These are phyloP conservation scores for Mythimna lalbum DNA, from an alignment of 2,888 invertebrate genomes.

Conservation along the genomic window DNA sequence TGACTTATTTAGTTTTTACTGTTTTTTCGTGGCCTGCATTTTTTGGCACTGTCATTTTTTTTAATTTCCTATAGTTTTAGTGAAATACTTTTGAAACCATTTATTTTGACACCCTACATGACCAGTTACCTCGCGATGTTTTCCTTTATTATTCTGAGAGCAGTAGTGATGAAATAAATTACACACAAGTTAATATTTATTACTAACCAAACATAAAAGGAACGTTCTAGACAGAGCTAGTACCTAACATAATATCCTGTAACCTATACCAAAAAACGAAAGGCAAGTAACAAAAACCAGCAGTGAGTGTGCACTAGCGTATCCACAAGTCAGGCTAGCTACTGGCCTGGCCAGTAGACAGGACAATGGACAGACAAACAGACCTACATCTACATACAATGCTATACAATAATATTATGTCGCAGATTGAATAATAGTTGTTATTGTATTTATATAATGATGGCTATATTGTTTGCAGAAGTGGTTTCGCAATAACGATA, in stretches of 20 bases:
- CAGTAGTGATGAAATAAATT: no score
- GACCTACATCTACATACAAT: conserved; percentile 54
- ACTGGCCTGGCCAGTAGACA: conserved; percentile 45
- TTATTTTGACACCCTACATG: no score
- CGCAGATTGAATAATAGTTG: conserved; percentile 44
- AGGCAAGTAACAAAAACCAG: conserved; percentile 9
- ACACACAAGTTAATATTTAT: neutral
- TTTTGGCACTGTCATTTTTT: no score
- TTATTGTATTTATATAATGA: conserved; percentile 35
- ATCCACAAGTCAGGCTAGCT: conserved; percentile 35
- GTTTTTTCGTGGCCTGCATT: no score
- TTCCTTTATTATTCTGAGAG: no score
- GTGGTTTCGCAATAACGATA: neutral
- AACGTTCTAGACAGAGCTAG: neutral
- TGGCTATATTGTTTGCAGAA: neutral
- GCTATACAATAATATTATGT: conserved; percentile 48
- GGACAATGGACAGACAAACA: conserved; percentile 64
- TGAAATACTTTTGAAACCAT: no score
- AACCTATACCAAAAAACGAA: conserved; percentile 7
- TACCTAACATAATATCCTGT: conserved; percentile 7
- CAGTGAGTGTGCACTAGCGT: conserved; percentile 38
- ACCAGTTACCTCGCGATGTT: no score
- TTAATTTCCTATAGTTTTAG: no score
- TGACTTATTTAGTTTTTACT: no score
- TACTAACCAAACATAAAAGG: neutral